These are phyloP conservation scores for Lathronympha strigana DNA, from an alignment of 2,888 invertebrate genomes.

Conservation along the genomic window DNA sequence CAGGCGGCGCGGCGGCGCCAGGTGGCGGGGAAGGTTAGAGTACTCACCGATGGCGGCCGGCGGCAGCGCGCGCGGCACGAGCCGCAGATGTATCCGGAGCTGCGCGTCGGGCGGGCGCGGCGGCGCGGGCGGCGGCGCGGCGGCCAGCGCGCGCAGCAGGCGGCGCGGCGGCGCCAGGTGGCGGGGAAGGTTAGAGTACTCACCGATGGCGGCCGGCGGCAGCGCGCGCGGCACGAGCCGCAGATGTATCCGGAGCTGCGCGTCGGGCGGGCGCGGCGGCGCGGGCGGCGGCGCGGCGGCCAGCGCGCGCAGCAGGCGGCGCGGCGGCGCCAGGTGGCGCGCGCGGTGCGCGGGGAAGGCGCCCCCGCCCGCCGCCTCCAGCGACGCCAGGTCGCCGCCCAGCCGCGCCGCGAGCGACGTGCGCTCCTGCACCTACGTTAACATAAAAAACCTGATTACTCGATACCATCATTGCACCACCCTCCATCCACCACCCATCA, in stretches of 20 bases:
- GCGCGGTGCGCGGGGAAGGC: slow-evolving; percentile 94
- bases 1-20: slow-evolving; percentile 85
- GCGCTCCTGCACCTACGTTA: slow-evolving; percentile 82
- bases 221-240: slow-evolving; percentile 83
- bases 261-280: slow-evolving; percentile 84
- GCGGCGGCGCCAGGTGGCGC: slow-evolving; percentile 88
- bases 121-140: slow-evolving; percentile 83
- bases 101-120: slow-evolving; percentile 83
- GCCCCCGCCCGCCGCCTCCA: slow-evolving; percentile 87
- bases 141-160: slow-evolving; percentile 75
- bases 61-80: slow-evolving; percentile 85
- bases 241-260: slow-evolving; percentile 85
- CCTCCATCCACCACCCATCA: no score
- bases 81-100: slow-evolving; percentile 84
- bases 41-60: slow-evolving; percentile 66
- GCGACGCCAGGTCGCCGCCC: slow-evolving; percentile 86
- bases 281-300: slow-evolving; percentile 84
- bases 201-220: slow-evolving; percentile 76
- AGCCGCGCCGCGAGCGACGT: slow-evolving; percentile 89
- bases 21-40: slow-evolving; percentile 22
- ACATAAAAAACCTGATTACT: no score
- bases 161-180: slow-evolving; percentile 88
- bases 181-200: neutral
- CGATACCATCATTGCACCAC: no score
- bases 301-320: slow-evolving; percentile 66